Percentiles rank a stretch among this genome's conserved stretches.
phyloP scores from a whole-genome alignment of 2,113 vertebrate species.

The Corydoras sp. region DNA sequence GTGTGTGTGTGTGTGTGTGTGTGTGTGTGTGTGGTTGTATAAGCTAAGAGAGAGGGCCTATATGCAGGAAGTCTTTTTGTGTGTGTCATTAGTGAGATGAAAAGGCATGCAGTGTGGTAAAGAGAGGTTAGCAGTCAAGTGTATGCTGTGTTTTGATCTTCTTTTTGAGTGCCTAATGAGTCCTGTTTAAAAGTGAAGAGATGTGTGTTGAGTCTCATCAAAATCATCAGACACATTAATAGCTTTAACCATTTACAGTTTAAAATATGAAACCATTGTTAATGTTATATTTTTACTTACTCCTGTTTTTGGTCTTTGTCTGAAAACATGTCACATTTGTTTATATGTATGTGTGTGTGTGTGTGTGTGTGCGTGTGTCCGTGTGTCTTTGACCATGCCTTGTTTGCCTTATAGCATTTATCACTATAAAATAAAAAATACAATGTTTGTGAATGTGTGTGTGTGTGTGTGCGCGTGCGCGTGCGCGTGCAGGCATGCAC shows the following conservation, averaged over 20 bases:
- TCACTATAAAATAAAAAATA: too few relatives aligned
- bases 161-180: slow-evolving; percentile 33
- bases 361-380: too few relatives aligned
- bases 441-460: not conserved
- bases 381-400: too few relatives aligned
- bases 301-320: too few relatives aligned
- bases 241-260: slow-evolving; percentile 4
- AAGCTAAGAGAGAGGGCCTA: too few relatives aligned
- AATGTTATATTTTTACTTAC: too few relatives aligned
- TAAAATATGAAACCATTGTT: not conserved
- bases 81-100: slow-evolving; percentile 33
- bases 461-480: slow-evolving; percentile 16
- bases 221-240: not conserved
- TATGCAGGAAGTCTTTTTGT: slow-evolving; percentile 6
- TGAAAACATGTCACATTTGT: too few relatives aligned
- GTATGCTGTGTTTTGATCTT: slow-evolving; percentile 30
- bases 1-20: not conserved
- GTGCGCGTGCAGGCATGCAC: slow-evolving; percentile 5
- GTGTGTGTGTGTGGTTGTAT: slow-evolving; percentile 1
- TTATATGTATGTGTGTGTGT: too few relatives aligned
- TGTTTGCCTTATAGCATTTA: too few relatives aligned
- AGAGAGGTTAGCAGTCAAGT: slow-evolving; percentile 21
- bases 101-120: slow-evolving; percentile 8
- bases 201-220: slow-evolving; percentile 1
- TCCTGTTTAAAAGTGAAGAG: slow-evolving; percentile 16